Evolutionary conservation across 2,888 invertebrate genomes (phyloP), one percentile per base, ranked within the genome.

Genomic region (Eupeodes latifasciatus): DNA sequence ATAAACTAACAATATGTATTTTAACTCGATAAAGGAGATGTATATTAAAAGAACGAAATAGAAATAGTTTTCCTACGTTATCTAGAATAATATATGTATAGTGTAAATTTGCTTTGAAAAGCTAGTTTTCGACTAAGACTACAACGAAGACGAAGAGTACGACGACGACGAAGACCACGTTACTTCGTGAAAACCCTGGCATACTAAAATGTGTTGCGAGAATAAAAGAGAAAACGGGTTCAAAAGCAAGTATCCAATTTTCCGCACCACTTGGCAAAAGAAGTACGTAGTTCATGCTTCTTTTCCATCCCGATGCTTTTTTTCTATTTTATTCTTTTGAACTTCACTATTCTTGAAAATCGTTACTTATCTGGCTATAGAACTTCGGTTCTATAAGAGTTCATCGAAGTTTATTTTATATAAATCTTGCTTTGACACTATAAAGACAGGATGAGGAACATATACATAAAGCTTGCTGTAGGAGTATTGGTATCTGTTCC

Each of bases 211-310:
- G 55, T 72, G 12, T n/a, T 51, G 16, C 44, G n/a, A 9, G 11
- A 51, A 7, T 10, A 14, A 5, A 36, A 57, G 74, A 55, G 80
- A 14, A 19, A 64, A 11, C n/a, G 11, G 40, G 67, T 57, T 78
- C 57, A 69, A 19, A 64, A 83, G 77, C 85, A 83, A 82, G 80
- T 82, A 92, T 92, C 92, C 92, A 92, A 92, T 92, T 92, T 92
- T 92, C 92, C 91, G 91, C 92, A 90, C 91, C 90, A 90, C 90
- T 92, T 90, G 90, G 91, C 92, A 92, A 91, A 92, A 49, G 92
- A 92, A 92, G 92, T n/a, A n/a, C n/a, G n/a, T 92, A 92, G 92
- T 92, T 92, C 92, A 49, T 76, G 62, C 86, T 75, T 61, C 51
- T 71, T 72, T 75, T 57, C 64, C 47, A 75, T 79, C 55, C 36